These are phyloP conservation scores for Oxycera nigricornis DNA, from an alignment of 2,888 invertebrate species.

Conservation along the genomic window DNA sequence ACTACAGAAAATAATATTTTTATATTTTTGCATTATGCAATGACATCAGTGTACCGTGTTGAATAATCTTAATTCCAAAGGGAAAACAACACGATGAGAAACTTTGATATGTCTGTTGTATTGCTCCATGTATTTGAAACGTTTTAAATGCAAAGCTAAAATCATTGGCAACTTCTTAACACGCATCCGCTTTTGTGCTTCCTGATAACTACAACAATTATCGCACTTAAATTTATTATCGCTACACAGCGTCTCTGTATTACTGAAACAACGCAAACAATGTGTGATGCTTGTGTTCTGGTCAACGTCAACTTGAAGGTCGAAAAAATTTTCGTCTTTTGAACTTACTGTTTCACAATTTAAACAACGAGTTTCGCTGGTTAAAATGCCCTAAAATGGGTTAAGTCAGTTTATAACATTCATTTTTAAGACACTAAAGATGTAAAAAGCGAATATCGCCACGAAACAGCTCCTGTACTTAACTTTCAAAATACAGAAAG, in stretches of 20 bases:
- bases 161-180: slow-evolving; percentile 98
- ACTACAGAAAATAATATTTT: slow-evolving; percentile 67
- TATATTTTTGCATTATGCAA: too few relatives aligned
- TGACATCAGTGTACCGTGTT: slow-evolving; percentile 75
- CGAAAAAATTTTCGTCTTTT: slow-evolving; percentile 99
- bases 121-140: slow-evolving; percentile 98
- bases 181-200: slow-evolving; percentile 98
- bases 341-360: slow-evolving; percentile 99
- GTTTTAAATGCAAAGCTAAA: slow-evolving; percentile 94
- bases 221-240: slow-evolving; percentile 99
- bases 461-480: too few relatives aligned
- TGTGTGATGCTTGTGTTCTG: slow-evolving; percentile 99
- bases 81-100: slow-evolving; percentile 98
- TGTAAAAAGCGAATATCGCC: too few relatives aligned
- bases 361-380: slow-evolving; percentile 98
- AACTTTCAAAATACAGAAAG: too few relatives aligned
- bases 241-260: slow-evolving; percentile 97
- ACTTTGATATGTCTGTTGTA: slow-evolving; percentile 98
- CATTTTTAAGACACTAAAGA: too few relatives aligned
- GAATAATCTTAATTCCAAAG: slow-evolving; percentile 94
- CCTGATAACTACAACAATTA: slow-evolving; percentile 98
- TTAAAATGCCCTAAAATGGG: slow-evolving; percentile 95
- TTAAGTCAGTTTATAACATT: background rate
- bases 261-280: slow-evolving; percentile 96
- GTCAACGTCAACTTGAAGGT: slow-evolving; percentile 98